Evolutionary conservation across 1,140 invertebrate species (phyloP).

Genomic region (silkworm (Bombyx mori)): DNA sequence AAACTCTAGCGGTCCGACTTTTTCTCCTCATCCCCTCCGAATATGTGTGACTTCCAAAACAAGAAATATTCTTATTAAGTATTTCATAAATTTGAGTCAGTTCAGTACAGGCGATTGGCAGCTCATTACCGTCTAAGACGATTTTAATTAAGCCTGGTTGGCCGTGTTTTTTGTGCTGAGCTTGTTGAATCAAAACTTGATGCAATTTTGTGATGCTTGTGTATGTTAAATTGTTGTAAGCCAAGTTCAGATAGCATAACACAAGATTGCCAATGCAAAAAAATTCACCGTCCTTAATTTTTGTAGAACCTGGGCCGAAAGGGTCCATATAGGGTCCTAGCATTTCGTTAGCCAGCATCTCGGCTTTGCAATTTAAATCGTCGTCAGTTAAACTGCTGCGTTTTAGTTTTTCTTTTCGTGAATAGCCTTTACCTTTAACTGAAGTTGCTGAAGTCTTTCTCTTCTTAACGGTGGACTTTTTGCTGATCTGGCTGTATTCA

Average conservation of each 20-base stretch:
- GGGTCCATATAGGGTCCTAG: slow-evolving; percentile 28
- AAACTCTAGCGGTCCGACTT: slow-evolving; percentile 1
- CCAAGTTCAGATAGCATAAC: slow-evolving; percentile 35
- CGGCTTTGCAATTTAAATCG: slow-evolving; percentile 16
- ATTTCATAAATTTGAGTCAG: slow-evolving; percentile 20
- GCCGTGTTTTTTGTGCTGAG: slow-evolving; percentile 12
- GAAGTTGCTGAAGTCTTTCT: slow-evolving; percentile 19
- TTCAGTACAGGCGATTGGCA: slow-evolving; percentile 26
- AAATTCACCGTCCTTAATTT: slow-evolving; percentile 12
- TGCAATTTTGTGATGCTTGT: slow-evolving; percentile 21
- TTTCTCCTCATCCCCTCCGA: slow-evolving; percentile 3
- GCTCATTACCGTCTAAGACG: slow-evolving; percentile 32
- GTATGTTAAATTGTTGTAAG: slow-evolving; percentile 36
- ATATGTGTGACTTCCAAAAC: slow-evolving; percentile 1
- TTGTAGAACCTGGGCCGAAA: slow-evolving; percentile 14
- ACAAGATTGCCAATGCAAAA: slow-evolving; percentile 30
- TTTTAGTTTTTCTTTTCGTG: slow-evolving; percentile 17
- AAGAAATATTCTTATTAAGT: slow-evolving; percentile 8
- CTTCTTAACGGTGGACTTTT: slow-evolving; percentile 12
- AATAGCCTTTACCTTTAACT: slow-evolving; percentile 15
- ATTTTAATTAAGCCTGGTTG: slow-evolving; percentile 25
- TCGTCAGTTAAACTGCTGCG: slow-evolving; percentile 12
- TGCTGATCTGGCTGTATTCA: slow-evolving; percentile 18
- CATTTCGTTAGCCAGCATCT: slow-evolving; percentile 21
- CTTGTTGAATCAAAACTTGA: slow-evolving; percentile 26